Percentiles rank a stretch among this genome's conserved stretches.
Evolutionary conservation across 2,797 vertebrate genomes (phyloP).

Genomic region (Manis pentadactyla): DNA sequence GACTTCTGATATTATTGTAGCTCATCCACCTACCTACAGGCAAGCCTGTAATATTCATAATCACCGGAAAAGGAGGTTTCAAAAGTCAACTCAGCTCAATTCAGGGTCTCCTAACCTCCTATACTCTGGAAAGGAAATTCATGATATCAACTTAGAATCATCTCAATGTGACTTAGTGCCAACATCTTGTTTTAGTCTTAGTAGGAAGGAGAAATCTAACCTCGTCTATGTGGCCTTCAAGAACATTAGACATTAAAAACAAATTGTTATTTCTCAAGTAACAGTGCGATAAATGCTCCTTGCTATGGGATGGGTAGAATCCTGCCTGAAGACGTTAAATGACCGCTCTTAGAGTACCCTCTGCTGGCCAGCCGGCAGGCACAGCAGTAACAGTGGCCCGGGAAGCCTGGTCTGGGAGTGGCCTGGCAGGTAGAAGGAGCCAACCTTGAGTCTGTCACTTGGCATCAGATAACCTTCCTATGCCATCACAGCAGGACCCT

Average conservation of each 20-base stretch:
- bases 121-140: not conserved
- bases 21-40: not conserved
- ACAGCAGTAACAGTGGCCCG: not conserved
- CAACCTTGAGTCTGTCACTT: not conserved
- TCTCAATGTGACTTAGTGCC: not conserved
- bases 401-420: slow-evolving; percentile 25
- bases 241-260: not conserved
- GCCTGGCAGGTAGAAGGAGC: not conserved
- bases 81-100: not conserved
- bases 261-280: not conserved
- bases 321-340: slow-evolving; percentile 37
- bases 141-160: not conserved
- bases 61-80: not conserved
- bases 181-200: not conserved
- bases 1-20: not conserved
- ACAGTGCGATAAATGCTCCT: not conserved
- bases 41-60: slow-evolving; percentile 9
- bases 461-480: not conserved
- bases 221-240: not conserved
- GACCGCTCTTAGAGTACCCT: slow-evolving; percentile 80
- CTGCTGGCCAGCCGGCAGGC: slow-evolving; percentile 75
- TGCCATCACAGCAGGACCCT: not conserved
- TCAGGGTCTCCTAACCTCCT: not conserved
- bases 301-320: not conserved
- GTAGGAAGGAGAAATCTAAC: not conserved